phyloP scores from a whole-genome alignment of 2,888 invertebrate genomes.

The Tridacna crocea region DNA sequence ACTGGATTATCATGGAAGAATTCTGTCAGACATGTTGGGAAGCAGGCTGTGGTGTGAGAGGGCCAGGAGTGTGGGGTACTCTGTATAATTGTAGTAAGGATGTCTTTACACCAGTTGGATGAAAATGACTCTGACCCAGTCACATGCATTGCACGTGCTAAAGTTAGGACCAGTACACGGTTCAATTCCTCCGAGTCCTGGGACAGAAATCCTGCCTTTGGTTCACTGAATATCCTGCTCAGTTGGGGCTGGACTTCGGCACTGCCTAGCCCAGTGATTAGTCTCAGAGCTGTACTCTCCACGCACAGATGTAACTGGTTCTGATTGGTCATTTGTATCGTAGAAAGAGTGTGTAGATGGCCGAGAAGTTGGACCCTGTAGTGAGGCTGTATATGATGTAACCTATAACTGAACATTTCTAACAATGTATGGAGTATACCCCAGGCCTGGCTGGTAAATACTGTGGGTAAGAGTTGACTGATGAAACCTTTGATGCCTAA shows the following conservation, averaged over 20 bases:
- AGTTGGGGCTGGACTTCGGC: constrained; percentile 97
- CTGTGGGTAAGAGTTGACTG: constrained; percentile 95
- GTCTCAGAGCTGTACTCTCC: constrained; percentile 93
- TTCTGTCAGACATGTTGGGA: constrained; percentile 95
- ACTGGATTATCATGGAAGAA: constrained; percentile 87
- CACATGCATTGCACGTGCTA: constrained; percentile 97
- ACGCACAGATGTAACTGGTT: constrained; percentile 97
- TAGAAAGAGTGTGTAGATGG: constrained; percentile 95
- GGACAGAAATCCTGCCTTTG: constrained; percentile 92
- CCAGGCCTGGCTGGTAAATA: constrained; percentile 97
- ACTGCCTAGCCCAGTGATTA: constrained; percentile 95
- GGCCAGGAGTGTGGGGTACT: constrained; percentile 98
- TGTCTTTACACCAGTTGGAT: constrained; percentile 94
- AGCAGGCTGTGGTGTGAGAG: constrained; percentile 95
- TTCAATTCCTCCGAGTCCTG: constrained; percentile 98
- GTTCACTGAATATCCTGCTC: constrained; percentile 95
- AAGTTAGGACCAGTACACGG: constrained; percentile 94
- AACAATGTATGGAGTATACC: constrained; percentile 96
- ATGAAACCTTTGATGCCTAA: constrained; percentile 98
- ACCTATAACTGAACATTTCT: constrained; percentile 98
- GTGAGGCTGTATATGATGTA: constrained; percentile 98
- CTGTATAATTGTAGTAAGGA: constrained; percentile 94
- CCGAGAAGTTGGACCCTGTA: constrained; percentile 96
- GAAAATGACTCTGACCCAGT: constrained; percentile 89
- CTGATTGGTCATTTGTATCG: constrained; percentile 96